Conservation (phyloP, 1,140 invertebrate genomes). For the Thaumatotibia leucotreta region DNA sequence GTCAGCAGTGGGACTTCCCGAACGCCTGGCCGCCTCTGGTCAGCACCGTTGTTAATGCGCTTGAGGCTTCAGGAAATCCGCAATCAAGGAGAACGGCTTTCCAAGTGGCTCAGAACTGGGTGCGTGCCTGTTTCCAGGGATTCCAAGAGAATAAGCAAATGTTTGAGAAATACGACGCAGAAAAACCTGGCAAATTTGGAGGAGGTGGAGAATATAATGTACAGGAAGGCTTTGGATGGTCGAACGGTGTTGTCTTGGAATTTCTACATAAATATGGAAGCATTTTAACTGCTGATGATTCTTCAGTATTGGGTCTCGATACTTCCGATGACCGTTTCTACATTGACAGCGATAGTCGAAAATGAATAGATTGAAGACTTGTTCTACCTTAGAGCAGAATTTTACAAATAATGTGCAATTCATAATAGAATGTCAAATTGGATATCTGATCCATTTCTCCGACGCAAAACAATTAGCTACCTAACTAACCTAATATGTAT, state of each 20-base stretch:
- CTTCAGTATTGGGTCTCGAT: not conserved
- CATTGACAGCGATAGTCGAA: not conserved
- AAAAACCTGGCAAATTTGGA: conserved; percentile 81
- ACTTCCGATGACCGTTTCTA: not conserved
- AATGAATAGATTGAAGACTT: not conserved
- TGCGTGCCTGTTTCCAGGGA: conserved; percentile 84
- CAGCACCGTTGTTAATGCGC: conserved; percentile 84
- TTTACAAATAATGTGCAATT: not conserved
- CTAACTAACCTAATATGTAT: too few species aligned
- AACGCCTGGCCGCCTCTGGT: conserved; percentile 93
- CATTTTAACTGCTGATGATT: conserved; percentile 24
- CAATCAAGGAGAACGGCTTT: conserved; percentile 81
- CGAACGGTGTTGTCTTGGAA: conserved; percentile 88
- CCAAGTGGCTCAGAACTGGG: conserved; percentile 84
- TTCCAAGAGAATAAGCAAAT: conserved; percentile 84
- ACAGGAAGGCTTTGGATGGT: conserved; percentile 92
- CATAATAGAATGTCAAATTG: not conserved
- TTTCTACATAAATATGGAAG: conserved; percentile 82
- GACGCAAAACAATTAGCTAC: too few species aligned
- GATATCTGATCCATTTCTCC: too few species aligned
- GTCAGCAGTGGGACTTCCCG: conserved; percentile 94
- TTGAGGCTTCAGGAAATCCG: conserved; percentile 78
- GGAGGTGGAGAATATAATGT: conserved; percentile 90
- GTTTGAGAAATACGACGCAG: conserved; percentile 93
- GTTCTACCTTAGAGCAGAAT: not conserved